phyloP scores from a whole-genome alignment of 2,888 invertebrate genomes.

The Syrista parreyssii region DNA sequence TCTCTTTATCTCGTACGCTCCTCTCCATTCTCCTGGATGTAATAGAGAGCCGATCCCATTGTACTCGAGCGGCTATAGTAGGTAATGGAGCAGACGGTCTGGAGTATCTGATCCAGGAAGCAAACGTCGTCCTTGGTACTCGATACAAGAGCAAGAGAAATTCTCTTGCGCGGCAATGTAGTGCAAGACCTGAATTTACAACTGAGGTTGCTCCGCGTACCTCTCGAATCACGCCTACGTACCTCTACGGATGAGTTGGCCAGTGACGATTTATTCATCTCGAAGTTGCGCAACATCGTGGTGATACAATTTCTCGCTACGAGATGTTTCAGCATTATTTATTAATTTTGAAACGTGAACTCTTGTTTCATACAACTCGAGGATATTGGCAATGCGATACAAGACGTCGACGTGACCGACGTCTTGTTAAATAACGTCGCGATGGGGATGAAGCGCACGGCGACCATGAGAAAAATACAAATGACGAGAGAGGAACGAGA shows the following conservation, averaged over 20 bases:
- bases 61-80: not conserved
- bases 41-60: not conserved
- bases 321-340: no score
- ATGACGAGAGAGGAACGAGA: no score
- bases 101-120: not conserved
- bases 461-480: not conserved
- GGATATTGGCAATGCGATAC: not conserved
- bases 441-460: not conserved
- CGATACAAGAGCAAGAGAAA: not conserved
- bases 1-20: not conserved
- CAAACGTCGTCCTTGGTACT: not conserved
- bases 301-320: no score
- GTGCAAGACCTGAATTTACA: not conserved
- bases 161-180: not conserved
- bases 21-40: not conserved
- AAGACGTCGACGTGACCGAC: no score
- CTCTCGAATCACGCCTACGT: not conserved
- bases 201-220: not conserved
- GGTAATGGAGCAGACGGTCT: not conserved
- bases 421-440: no score
- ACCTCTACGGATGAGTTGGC: not conserved
- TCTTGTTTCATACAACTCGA: not conserved
- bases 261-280: not conserved
- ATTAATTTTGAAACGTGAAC: not conserved
- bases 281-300: not conserved